These are phyloP conservation scores for Anomalospiza imberbis DNA, from an alignment of 2,797 vertebrate genomes.

Conservation along the genomic window DNA sequence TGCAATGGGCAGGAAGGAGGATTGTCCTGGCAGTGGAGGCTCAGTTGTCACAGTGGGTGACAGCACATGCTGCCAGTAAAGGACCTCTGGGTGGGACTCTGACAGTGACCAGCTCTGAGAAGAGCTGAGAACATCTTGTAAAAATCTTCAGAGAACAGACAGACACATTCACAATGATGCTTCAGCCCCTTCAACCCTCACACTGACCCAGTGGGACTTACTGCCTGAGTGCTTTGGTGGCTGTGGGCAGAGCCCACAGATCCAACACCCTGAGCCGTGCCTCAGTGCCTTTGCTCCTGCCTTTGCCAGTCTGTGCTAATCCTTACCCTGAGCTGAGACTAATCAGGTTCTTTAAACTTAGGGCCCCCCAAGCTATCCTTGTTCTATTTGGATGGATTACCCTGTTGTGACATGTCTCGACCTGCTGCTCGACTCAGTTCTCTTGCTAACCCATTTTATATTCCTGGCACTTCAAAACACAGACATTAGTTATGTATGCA, in stretches of 20 bases:
- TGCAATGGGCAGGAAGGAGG: neutral
- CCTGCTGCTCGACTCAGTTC: slow-evolving; percentile 18
- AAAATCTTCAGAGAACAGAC: neutral
- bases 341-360: slow-evolving; percentile 3
- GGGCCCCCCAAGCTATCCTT: neutral
- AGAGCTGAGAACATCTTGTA: neutral
- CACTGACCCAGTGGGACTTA: neutral
- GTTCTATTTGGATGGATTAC: neutral
- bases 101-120: neutral
- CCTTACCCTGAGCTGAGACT: slow-evolving; percentile 14
- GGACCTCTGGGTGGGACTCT: neutral
- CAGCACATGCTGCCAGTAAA: neutral
- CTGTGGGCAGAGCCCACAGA: neutral
- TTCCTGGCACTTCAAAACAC: slow-evolving; percentile 45
- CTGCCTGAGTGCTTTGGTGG: neutral
- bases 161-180: neutral
- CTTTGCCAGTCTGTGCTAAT: slow-evolving; percentile 14
- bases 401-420: slow-evolving; percentile 43
- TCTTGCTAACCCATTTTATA: slow-evolving; percentile 30
- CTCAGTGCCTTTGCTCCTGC: neutral
- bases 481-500: slow-evolving; percentile 34
- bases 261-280: neutral
- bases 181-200: neutral
- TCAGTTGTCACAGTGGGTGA: neutral
- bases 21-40: neutral